Evolutionary conservation across 1,140 invertebrate species (phyloP).

Genomic region (Anadara kagoshimensis): DNA sequence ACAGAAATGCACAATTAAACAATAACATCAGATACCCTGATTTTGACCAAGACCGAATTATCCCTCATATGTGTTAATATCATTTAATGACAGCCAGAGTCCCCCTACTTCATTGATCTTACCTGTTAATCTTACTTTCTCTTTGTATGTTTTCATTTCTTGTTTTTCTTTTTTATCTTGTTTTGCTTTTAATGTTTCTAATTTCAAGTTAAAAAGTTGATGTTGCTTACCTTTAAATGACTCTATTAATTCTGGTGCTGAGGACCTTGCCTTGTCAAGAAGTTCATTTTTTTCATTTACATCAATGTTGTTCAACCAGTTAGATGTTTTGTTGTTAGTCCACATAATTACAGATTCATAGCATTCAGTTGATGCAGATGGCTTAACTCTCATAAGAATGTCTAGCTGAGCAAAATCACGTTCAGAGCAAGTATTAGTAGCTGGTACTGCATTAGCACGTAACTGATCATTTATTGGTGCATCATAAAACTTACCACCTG

Average conservation of each 20-base stretch:
- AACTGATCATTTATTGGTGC: background rate
- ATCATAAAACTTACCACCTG: constrained; percentile 21
- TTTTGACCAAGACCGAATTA: too few relatives aligned
- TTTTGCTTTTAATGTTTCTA: constrained; percentile 53
- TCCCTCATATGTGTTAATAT: background rate
- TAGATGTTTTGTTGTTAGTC: constrained; percentile 9
- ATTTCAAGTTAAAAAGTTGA: constrained; percentile 11
- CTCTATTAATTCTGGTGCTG: constrained; percentile 5
- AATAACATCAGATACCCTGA: too few relatives aligned
- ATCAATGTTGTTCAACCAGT: background rate
- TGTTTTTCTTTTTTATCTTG: constrained; percentile 6
- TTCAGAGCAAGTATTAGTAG: constrained; percentile 28
- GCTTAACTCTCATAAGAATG: constrained; percentile 22
- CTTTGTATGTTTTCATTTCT: constrained; percentile 1
- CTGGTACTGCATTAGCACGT: constrained; percentile 7
- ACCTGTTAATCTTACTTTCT: background rate
- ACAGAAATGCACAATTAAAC: too few relatives aligned
- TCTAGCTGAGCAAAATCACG: constrained; percentile 39
- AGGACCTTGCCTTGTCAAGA: constrained; percentile 18
- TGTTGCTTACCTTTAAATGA: constrained; percentile 17
- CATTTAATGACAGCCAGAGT: background rate
- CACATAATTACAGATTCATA: constrained; percentile 23
- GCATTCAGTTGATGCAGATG: constrained; percentile 7
- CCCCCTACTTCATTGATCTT: constrained; percentile 5
- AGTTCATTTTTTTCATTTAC: constrained; percentile 7